phyloP scores from a whole-genome alignment of 92 coral and sea anemone species.

The Hydrozoanthus gracilis region DNA sequence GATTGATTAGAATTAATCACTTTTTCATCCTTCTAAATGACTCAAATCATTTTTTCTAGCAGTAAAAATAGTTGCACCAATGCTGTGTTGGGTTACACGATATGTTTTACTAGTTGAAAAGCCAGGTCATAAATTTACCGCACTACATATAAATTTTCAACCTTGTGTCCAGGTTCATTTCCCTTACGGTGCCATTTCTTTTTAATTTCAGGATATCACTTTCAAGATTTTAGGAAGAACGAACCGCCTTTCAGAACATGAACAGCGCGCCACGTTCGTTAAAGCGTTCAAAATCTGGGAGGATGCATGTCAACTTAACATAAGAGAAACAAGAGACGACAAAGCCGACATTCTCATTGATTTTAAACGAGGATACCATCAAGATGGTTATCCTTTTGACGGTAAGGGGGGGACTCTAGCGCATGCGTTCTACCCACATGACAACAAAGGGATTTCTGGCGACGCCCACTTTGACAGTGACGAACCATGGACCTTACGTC shows the following conservation, averaged over 20 bases:
- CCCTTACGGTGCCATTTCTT: background rate
- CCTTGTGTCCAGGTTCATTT: too few species aligned
- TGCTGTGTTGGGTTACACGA: too few species aligned
- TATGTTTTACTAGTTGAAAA: too few species aligned
- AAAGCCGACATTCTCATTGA: slow-evolving; percentile 50
- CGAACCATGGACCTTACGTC: slow-evolving; percentile 70
- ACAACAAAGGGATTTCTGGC: slow-evolving; percentile 63
- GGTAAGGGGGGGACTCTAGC: slow-evolving; percentile 56
- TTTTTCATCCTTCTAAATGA: too few species aligned
- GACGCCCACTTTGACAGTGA: slow-evolving; percentile 96
- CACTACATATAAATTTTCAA: too few species aligned
- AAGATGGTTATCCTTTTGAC: slow-evolving; percentile 60
- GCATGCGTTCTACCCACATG: slow-evolving; percentile 58
- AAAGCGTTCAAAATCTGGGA: slow-evolving; percentile 57
- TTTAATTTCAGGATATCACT: slow-evolving; percentile 36
- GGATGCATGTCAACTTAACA: slow-evolving; percentile 43
- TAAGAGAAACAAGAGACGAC: slow-evolving; percentile 32
- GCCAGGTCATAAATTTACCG: too few species aligned
- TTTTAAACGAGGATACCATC: slow-evolving; percentile 36
- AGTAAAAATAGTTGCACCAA: too few species aligned
- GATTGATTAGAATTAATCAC: too few species aligned
- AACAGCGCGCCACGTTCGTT: slow-evolving; percentile 38
- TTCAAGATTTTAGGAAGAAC: slow-evolving; percentile 45
- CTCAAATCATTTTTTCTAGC: too few species aligned
- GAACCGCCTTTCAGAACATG: background rate